Evolutionary conservation across 2,888 invertebrate genomes (phyloP).

Genomic region (Trachelus iudaicus): DNA sequence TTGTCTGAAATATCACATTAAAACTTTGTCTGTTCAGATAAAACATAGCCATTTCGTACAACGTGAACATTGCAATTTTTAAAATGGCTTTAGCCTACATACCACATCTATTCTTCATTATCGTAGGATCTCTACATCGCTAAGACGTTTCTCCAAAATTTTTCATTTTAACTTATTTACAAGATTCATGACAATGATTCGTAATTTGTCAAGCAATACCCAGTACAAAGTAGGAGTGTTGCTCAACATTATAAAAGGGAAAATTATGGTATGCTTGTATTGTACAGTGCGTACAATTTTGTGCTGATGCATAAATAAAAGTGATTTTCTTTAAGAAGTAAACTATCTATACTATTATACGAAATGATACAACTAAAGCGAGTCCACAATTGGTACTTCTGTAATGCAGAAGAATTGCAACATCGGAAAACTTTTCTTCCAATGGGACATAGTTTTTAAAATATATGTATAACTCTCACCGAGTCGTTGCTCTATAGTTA

Average conservation of each 20-base stretch:
- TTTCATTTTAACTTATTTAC: background rate
- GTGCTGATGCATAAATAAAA: background rate
- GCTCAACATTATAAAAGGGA: background rate
- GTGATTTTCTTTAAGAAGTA: background rate
- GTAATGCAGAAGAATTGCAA: background rate
- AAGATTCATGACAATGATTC: background rate
- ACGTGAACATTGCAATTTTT: background rate
- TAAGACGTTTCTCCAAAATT: background rate
- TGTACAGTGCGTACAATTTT: background rate
- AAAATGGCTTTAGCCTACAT: background rate
- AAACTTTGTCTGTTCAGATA: constrained; percentile 47
- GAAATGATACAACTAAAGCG: background rate
- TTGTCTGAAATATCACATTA: constrained; percentile 58
- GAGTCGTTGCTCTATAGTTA: background rate
- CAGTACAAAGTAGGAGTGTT: background rate
- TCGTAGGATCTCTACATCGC: background rate
- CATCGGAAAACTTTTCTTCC: background rate
- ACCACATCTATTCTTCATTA: background rate
- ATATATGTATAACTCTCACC: background rate
- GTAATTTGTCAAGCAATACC: background rate
- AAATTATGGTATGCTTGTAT: background rate
- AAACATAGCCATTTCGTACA: constrained; percentile 51
- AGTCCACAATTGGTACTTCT: background rate
- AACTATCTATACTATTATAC: background rate
- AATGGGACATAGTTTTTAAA: background rate